Conservation (phyloP, 2,888 invertebrate species). For the Hedychridium roseum region DNA sequence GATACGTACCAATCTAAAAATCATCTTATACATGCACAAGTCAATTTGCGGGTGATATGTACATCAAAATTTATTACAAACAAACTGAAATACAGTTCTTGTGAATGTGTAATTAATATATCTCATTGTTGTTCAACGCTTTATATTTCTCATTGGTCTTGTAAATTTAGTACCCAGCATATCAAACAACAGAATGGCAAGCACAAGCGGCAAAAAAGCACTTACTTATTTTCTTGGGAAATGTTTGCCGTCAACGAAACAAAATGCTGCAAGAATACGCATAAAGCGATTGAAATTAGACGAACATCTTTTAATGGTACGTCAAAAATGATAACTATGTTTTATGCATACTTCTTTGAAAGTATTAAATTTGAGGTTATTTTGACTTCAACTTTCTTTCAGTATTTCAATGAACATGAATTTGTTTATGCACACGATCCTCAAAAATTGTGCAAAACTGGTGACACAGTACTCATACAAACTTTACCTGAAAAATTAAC, state of each 20-base stretch:
- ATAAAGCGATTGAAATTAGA: constrained; percentile 80
- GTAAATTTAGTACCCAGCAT: too few relatives aligned
- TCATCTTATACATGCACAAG: too few relatives aligned
- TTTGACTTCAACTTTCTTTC: constrained; percentile 50
- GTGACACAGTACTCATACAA: constrained; percentile 83
- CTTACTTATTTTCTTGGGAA: constrained; percentile 71
- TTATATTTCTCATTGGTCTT: too few relatives aligned
- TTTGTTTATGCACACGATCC: constrained; percentile 83
- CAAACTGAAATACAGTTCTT: too few relatives aligned
- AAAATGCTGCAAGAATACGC: constrained; percentile 81
- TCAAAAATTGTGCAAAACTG: constrained; percentile 77
- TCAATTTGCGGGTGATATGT: too few relatives aligned
- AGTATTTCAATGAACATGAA: constrained; percentile 82
- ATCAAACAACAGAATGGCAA: too few relatives aligned
- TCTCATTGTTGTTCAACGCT: too few relatives aligned
- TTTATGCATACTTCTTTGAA: constrained; percentile 1
- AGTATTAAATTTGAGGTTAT: constrained; percentile 38
- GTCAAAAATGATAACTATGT: constrained; percentile 26
- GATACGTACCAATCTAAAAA: too few relatives aligned
- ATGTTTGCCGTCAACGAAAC: constrained; percentile 81
- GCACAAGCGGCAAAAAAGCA: too few relatives aligned
- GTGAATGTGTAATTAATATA: too few relatives aligned
- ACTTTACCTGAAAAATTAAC: constrained; percentile 77
- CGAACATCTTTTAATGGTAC: constrained; percentile 80
- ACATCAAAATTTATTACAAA: too few relatives aligned